Percentiles rank a stretch among this genome's conserved stretches.
These are phyloP conservation scores for Stichopus horrens DNA, from an alignment of 53 echinoderm and acorn worm species.

Conservation along the genomic window DNA sequence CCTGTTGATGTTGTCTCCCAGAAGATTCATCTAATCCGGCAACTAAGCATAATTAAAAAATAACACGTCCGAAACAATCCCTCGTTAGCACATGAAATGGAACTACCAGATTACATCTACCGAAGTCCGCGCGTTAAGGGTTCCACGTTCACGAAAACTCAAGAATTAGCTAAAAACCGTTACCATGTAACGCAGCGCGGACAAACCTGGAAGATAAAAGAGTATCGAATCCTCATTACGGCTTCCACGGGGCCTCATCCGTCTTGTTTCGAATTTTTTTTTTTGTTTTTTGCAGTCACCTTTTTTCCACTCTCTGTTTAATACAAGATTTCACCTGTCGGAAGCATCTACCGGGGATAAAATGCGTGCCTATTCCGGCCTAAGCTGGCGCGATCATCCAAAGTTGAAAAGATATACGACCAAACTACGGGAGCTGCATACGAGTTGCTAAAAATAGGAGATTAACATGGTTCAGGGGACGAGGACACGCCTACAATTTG, in stretches of 20 bases:
- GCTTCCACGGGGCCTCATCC: constrained; percentile 17
- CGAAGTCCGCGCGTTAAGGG: too few species aligned
- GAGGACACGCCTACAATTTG: constrained; percentile 16
- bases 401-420: constrained; percentile 40
- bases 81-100: too few species aligned
- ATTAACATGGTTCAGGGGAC: constrained; percentile 7
- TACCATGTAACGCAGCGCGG: too few species aligned
- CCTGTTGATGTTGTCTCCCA: too few species aligned
- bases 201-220: too few species aligned
- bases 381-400: constrained; percentile 35
- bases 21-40: too few species aligned
- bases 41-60: too few species aligned
- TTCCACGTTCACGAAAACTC: too few species aligned
- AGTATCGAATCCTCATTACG: constrained; percentile 22
- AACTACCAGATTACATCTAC: too few species aligned
- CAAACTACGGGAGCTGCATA: constrained; percentile 10
- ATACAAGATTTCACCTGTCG: background rate
- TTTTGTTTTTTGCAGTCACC: background rate
- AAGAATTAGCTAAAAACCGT: too few species aligned
- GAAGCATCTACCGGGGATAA: background rate
- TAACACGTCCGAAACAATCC: too few species aligned
- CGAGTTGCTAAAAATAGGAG: constrained; percentile 38
- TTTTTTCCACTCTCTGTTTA: background rate
- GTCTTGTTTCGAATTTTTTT: background rate
- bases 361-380: constrained; percentile 18